Conservation (phyloP, 2,113 vertebrate genomes). For the Trochalopteron elliotii region DNA sequence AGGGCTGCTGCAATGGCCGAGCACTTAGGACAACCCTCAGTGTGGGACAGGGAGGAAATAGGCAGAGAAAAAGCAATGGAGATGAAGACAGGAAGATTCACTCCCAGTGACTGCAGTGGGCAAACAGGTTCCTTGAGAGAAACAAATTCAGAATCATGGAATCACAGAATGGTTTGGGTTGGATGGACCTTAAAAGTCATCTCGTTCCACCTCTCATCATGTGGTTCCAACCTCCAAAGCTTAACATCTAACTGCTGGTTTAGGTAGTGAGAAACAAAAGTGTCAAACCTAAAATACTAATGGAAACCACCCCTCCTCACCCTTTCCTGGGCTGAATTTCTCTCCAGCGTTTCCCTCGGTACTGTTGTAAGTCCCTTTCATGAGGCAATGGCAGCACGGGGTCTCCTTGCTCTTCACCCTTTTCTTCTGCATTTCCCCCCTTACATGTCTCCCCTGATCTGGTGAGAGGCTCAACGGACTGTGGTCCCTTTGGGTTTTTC, state of each 20-base stretch:
- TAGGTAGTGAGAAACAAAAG: neutral
- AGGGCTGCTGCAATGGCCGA: neutral
- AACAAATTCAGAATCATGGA: neutral
- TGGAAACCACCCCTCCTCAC: neutral
- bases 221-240: neutral
- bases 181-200: neutral
- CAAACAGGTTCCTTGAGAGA: neutral
- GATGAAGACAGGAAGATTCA: neutral
- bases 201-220: rapidly evolving
- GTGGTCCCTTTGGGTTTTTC: rapidly evolving
- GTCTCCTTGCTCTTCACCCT: neutral
- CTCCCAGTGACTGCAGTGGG: neutral
- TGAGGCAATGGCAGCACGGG: rapidly evolving
- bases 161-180: neutral
- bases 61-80: neutral
- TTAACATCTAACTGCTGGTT: neutral
- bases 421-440: neutral
- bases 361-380: neutral
- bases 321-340: neutral
- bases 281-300: neutral
- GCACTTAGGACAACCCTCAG: neutral
- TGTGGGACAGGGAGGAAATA: neutral
- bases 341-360: neutral
- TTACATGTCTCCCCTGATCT: rapidly evolving
- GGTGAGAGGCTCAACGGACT: rapidly evolving